Evolutionary conservation across 2,113 vertebrate species (phyloP).

Genomic region (Cyprinodon tularosa): DNA sequence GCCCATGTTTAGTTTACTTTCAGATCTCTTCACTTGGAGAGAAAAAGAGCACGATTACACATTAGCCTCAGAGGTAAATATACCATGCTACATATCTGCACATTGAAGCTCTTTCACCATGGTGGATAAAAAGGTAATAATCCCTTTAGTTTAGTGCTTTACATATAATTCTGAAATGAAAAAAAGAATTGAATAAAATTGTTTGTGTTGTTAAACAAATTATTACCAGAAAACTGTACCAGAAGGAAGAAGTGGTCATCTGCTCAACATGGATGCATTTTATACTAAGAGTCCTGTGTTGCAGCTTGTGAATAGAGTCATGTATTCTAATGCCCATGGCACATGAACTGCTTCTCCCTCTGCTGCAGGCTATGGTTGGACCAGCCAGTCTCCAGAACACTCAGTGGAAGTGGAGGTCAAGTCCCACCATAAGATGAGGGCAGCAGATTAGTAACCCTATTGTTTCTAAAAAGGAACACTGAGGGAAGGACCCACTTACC

Average conservation of each 20-base stretch:
- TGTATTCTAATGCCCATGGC: neutral
- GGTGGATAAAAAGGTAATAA: too few relatives aligned
- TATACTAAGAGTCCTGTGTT: neutral
- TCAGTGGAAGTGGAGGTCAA: neutral
- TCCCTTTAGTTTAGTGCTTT: too few relatives aligned
- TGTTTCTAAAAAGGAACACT: neutral
- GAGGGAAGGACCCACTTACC: too few relatives aligned
- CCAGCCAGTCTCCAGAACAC: neutral
- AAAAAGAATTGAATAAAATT: neutral
- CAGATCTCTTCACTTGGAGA: too few relatives aligned
- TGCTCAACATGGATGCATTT: neutral
- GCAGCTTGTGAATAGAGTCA: neutral
- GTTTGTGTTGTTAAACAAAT: neutral
- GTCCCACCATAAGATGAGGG: neutral
- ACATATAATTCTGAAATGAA: neutral
- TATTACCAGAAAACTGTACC: neutral
- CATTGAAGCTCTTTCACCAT: too few relatives aligned
- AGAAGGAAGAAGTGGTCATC: neutral
- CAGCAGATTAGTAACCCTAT: neutral
- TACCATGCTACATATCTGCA: too few relatives aligned
- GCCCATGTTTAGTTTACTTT: slow-evolving; percentile 14
- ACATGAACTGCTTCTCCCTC: neutral
- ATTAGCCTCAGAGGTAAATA: too few relatives aligned
- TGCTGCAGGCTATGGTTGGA: neutral
- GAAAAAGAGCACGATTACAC: too few relatives aligned